Conservation (phyloP, 2,797 vertebrate genomes). For the Brachymystax lenok region DNA sequence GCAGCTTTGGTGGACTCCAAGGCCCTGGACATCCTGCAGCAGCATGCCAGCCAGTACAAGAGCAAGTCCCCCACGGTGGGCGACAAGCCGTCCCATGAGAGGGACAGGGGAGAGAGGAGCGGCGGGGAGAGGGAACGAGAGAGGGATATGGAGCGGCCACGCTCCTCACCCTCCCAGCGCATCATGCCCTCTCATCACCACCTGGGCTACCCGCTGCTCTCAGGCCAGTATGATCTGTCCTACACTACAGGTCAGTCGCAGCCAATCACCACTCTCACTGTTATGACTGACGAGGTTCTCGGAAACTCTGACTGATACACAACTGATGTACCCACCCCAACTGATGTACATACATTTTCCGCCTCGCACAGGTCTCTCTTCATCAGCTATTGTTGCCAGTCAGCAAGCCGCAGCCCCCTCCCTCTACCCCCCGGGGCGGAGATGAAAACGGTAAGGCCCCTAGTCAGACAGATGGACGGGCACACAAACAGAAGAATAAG, state of each 20-base stretch:
- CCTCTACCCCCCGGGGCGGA: conserved; percentile 85
- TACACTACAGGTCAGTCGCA: conserved; percentile 89
- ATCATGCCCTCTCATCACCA: conserved; percentile 97
- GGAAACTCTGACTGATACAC: background rate
- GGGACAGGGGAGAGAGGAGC: conserved; percentile 78
- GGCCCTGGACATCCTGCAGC: conserved; percentile 94
- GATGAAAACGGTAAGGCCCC: conserved; percentile 87
- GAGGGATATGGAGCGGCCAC: conserved; percentile 84
- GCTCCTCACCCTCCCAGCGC: conserved; percentile 95
- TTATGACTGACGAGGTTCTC: background rate
- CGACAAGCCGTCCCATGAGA: conserved; percentile 90
- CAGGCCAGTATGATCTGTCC: conserved; percentile 95
- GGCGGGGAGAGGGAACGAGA: conserved; percentile 78
- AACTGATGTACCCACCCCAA: background rate
- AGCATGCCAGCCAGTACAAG: conserved; percentile 96
- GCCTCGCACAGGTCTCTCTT: conserved; percentile 80
- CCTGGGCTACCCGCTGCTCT: conserved; percentile 92
- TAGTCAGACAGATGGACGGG: conserved; percentile 24
- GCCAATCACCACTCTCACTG: background rate
- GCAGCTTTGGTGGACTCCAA: conserved; percentile 88
- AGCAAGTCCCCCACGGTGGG: conserved; percentile 97
- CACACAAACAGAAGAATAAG: background rate
- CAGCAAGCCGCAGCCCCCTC: conserved; percentile 87
- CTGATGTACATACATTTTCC: conserved; percentile 41
- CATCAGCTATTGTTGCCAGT: conserved; percentile 90